phyloP scores from a whole-genome alignment of 2,113 vertebrate species.

The Mohoua ochrocephala region DNA sequence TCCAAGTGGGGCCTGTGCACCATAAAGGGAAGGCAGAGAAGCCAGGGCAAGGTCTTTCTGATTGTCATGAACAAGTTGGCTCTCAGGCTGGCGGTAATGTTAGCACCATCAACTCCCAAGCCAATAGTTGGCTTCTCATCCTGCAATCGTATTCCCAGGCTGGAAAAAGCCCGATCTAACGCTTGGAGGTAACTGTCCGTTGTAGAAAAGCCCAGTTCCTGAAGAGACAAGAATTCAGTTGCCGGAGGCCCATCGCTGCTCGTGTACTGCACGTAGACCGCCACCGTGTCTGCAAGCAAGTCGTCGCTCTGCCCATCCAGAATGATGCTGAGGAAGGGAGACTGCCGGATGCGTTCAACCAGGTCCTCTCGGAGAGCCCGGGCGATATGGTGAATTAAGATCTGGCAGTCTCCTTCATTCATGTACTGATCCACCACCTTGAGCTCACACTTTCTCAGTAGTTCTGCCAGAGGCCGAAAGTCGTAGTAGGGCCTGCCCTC shows the following conservation, averaged over 20 bases:
- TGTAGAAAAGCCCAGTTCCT: constrained; percentile 82
- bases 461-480: constrained; percentile 88
- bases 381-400: constrained; percentile 90
- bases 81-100: constrained; percentile 83
- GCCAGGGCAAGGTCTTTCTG: constrained; percentile 90
- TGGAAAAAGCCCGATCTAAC: constrained; percentile 85
- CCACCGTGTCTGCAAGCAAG: constrained; percentile 87
- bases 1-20: constrained; percentile 92
- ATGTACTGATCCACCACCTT: constrained; percentile 97
- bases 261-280: constrained; percentile 88
- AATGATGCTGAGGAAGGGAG: constrained; percentile 90
- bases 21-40: constrained; percentile 92
- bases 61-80: constrained; percentile 87
- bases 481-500: constrained; percentile 91
- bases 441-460: constrained; percentile 93
- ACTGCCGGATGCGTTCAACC: constrained; percentile 89
- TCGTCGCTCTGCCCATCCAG: constrained; percentile 90
- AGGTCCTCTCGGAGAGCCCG: constrained; percentile 89
- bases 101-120: constrained; percentile 87
- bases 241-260: constrained; percentile 85
- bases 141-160: constrained; percentile 85
- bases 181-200: constrained; percentile 92
- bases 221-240: constrained; percentile 90
- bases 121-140: constrained; percentile 87
- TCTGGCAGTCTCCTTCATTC: constrained; percentile 94